These are phyloP conservation scores for Lagodon rhomboides DNA, from an alignment of 2,797 vertebrate species.

Conservation along the genomic window DNA sequence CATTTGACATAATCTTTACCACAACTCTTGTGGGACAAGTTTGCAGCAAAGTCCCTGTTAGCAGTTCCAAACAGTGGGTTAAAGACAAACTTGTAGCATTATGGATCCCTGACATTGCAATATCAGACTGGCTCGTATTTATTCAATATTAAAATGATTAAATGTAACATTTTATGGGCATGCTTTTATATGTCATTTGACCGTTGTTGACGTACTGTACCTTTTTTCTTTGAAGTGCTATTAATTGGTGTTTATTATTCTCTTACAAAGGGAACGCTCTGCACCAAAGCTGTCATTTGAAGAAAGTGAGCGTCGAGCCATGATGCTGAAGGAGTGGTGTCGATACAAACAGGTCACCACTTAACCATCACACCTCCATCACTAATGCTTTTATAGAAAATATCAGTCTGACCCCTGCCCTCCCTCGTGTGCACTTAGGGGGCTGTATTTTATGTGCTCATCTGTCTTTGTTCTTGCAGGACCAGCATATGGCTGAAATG, in stretches of 20 bases:
- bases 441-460: background rate
- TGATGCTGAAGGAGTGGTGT: conserved; percentile 93
- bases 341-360: conserved; percentile 85
- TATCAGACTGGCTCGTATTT: background rate
- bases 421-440: background rate
- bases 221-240: background rate
- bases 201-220: conserved; percentile 3
- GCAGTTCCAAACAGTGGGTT: background rate
- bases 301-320: conserved; percentile 89
- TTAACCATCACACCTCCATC: conserved; percentile 5
- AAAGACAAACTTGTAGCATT: background rate
- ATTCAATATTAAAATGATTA: background rate
- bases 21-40: background rate
- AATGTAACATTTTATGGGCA: conserved; percentile 3
- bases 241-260: conserved; percentile 21
- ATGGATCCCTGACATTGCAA: background rate
- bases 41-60: background rate
- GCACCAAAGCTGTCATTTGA: conserved; percentile 81
- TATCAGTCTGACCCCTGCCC: conserved; percentile 4
- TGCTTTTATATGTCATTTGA: background rate
- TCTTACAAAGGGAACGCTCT: conserved; percentile 83
- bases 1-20: background rate
- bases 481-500: conserved; percentile 88
- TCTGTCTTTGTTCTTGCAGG: conserved; percentile 57
- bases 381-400: conserved; percentile 33